phyloP scores from a whole-genome alignment of 2,113 vertebrate genomes.

The Spilogale gracilis region DNA sequence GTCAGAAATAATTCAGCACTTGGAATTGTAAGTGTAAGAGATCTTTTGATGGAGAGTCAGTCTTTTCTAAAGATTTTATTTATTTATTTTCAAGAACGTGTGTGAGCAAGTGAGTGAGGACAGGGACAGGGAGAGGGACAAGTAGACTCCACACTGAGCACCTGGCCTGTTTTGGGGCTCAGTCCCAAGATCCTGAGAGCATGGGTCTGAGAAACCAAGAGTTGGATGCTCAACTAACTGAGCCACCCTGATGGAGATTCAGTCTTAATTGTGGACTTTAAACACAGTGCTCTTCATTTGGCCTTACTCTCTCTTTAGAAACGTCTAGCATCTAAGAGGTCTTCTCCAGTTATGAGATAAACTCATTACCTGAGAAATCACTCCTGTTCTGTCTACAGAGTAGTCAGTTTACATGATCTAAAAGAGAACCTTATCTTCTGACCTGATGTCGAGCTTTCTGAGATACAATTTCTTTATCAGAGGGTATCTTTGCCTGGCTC shows the following conservation, averaged over 20 bases:
- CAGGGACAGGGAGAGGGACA: background rate
- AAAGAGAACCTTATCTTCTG: background rate
- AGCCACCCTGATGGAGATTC: background rate
- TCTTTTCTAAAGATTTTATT: background rate
- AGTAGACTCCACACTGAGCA: background rate
- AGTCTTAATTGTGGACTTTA: background rate
- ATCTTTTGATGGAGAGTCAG: background rate
- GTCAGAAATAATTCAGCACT: background rate
- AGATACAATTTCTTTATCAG: background rate
- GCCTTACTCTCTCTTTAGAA: background rate
- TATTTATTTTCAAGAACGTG: background rate
- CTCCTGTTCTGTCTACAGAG: background rate
- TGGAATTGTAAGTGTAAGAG: background rate
- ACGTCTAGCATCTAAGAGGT: background rate
- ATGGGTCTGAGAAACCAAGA: background rate
- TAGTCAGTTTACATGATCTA: background rate
- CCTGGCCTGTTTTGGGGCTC: background rate
- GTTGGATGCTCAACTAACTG: background rate
- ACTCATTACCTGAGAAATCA: background rate
- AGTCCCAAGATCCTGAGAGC: background rate
- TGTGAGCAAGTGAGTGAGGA: background rate
- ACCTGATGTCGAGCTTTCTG: background rate
- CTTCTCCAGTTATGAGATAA: background rate
- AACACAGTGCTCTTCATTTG: background rate
- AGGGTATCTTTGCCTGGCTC: background rate